These are phyloP conservation scores for Leptinotarsa juncta DNA, from an alignment of 2,888 invertebrate genomes.

Conservation along the genomic window DNA sequence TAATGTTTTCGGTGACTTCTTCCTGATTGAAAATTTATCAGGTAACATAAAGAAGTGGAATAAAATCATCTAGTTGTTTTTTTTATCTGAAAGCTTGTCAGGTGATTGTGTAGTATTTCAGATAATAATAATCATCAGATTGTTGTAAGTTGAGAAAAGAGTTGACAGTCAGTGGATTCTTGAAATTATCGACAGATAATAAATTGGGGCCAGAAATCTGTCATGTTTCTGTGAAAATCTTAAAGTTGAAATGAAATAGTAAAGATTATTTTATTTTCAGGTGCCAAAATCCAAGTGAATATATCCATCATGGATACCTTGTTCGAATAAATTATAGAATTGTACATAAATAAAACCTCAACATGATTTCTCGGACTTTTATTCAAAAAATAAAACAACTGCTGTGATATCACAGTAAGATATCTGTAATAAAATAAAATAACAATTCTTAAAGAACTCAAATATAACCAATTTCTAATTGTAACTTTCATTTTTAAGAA, in stretches of 20 bases:
- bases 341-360: conserved; percentile 33
- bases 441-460: conserved; percentile 37
- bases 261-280: conserved; percentile 28
- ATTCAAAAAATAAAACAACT: conserved; percentile 51
- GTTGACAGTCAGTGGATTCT: too few species aligned
- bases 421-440: conserved; percentile 34
- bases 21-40: too few species aligned
- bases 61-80: too few species aligned
- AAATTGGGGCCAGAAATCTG: too few species aligned
- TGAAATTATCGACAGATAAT: too few species aligned
- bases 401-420: conserved; percentile 48
- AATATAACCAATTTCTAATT: conserved; percentile 33
- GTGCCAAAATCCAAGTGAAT: conserved; percentile 28
- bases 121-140: too few species aligned
- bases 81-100: too few species aligned
- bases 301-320: neutral
- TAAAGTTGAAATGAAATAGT: neutral
- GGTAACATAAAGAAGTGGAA: too few species aligned
- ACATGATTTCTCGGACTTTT: conserved; percentile 41
- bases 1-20: too few species aligned
- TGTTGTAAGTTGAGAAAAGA: too few species aligned
- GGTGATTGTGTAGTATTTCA: too few species aligned
- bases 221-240: too few species aligned
- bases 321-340: conserved; percentile 22
- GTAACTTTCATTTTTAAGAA: conserved; percentile 37